phyloP scores from a whole-genome alignment of 2,113 vertebrate species.

The Lepidothrix coronata region DNA sequence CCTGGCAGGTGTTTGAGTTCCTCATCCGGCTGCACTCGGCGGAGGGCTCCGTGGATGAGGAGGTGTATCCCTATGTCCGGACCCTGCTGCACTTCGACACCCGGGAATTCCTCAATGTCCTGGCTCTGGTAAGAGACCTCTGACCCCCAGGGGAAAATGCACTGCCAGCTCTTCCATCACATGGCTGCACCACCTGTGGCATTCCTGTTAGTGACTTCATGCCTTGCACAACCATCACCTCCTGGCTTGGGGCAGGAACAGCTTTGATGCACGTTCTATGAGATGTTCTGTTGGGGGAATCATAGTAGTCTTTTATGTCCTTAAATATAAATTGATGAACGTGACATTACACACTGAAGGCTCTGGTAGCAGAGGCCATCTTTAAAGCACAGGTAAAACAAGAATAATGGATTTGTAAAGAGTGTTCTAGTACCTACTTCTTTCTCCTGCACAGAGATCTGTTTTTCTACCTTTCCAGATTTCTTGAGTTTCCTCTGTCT shows the following conservation, averaged over 20 bases:
- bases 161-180: background rate
- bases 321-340: background rate
- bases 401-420: background rate
- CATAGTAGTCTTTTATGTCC: background rate
- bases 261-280: background rate
- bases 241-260: background rate
- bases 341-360: background rate
- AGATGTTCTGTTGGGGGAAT: background rate
- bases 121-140: constrained; percentile 86
- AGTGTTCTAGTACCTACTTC: background rate
- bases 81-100: constrained; percentile 96
- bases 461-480: background rate
- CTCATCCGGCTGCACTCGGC: constrained; percentile 91
- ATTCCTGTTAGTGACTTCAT: background rate
- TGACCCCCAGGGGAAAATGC: background rate
- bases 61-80: constrained; percentile 88
- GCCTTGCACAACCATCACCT: background rate
- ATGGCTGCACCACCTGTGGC: background rate
- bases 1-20: constrained; percentile 91
- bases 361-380: background rate
- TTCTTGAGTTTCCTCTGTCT: background rate
- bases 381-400: background rate
- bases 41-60: constrained; percentile 86
- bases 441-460: background rate
- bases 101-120: constrained; percentile 94